phyloP scores from a whole-genome alignment of 2,888 invertebrate species.

The Pseudococcus jackbeardsleyi region DNA sequence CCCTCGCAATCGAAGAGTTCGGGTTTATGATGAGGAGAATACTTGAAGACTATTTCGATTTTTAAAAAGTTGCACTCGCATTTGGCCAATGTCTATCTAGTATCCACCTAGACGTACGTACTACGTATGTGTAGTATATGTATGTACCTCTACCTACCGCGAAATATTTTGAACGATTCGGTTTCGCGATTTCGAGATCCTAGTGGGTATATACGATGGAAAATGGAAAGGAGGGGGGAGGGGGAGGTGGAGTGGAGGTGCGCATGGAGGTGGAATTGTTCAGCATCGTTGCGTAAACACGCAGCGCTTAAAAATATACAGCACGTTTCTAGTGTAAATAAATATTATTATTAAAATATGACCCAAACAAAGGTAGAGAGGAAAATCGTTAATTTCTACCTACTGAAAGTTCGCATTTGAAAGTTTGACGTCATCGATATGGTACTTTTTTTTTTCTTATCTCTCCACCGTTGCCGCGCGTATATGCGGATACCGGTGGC shows the following conservation, averaged over 20 bases:
- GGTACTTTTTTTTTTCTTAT: constrained; percentile 6
- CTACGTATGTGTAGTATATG: too few relatives aligned
- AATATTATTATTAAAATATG: constrained; percentile 20
- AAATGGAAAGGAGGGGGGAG: too few relatives aligned
- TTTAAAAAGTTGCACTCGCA: background rate
- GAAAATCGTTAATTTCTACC: constrained; percentile 33
- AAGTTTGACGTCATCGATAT: constrained; percentile 37
- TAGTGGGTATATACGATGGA: background rate
- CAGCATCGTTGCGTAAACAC: constrained; percentile 40
- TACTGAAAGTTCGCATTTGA: constrained; percentile 27
- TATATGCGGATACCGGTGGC: background rate
- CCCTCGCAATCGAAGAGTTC: background rate
- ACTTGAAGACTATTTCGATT: background rate
- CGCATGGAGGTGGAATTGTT: background rate
- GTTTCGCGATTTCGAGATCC: too few relatives aligned
- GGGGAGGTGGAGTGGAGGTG: too few relatives aligned
- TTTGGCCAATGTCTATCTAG: background rate
- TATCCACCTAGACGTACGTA: too few relatives aligned
- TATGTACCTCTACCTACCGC: too few relatives aligned
- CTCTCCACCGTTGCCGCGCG: background rate
- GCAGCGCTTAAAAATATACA: constrained; percentile 64
- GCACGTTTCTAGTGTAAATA: background rate
- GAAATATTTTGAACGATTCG: too few relatives aligned
- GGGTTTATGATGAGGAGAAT: background rate
- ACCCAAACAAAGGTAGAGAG: constrained; percentile 16